phyloP scores from a whole-genome alignment of 1,140 invertebrate genomes.

The Planococcus citri region DNA sequence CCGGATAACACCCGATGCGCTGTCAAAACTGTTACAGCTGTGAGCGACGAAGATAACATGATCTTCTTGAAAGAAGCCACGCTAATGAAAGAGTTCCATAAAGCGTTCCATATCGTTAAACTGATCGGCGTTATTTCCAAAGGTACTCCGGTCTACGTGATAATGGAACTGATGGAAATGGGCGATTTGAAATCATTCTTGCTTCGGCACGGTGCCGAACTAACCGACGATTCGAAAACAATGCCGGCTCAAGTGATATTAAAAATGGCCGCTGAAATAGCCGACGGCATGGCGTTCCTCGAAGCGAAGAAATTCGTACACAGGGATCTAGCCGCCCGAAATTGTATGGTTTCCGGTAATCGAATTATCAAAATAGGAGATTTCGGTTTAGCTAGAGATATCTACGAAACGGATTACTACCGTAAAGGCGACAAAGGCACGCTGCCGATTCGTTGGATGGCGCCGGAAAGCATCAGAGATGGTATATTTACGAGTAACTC shows the following conservation, averaged over 20 bases:
- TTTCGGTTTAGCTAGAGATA: conserved; percentile 89
- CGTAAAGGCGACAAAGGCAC: conserved; percentile 82
- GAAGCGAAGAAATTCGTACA: conserved; percentile 91
- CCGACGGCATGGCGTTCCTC: conserved; percentile 97
- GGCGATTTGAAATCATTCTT: conserved; percentile 87
- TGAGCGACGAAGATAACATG: conserved; percentile 55
- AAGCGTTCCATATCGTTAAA: conserved; percentile 85
- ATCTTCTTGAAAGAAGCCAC: conserved; percentile 53
- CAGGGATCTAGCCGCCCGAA: conserved; percentile 93
- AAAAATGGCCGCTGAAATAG: conserved; percentile 91
- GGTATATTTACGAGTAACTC: conserved; percentile 82
- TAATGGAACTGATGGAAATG: conserved; percentile 95
- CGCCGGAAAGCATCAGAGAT: conserved; percentile 90
- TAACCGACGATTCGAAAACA: background rate
- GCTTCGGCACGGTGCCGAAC: conserved; percentile 30
- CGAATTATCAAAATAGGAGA: conserved; percentile 91
- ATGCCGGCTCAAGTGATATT: conserved; percentile 29
- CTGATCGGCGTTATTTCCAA: conserved; percentile 89
- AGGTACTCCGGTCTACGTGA: conserved; percentile 75
- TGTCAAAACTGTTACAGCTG: conserved; percentile 86
- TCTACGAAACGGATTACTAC: conserved; percentile 96
- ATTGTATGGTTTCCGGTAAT: conserved; percentile 89
- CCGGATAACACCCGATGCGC: conserved; percentile 50
- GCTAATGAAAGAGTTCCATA: conserved; percentile 70
- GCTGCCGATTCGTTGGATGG: conserved; percentile 75